Evolutionary conservation across 2,888 invertebrate species (phyloP).

Genomic region (Dioctria linearis): DNA sequence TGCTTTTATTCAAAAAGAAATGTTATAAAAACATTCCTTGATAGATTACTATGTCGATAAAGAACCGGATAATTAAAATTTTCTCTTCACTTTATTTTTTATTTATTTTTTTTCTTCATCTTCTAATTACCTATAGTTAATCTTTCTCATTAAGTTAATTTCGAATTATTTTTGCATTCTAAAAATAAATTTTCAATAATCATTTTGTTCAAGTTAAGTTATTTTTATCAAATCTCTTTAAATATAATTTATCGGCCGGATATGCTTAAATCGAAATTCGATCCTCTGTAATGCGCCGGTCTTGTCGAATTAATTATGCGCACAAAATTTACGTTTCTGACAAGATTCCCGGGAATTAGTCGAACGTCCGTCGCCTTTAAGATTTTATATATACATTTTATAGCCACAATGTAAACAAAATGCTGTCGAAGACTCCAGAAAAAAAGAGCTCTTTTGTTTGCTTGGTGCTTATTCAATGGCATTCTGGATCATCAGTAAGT

Average conservation of each 20-base stretch:
- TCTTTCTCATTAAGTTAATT: too few relatives aligned
- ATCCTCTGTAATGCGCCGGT: neutral
- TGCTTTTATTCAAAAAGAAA: too few relatives aligned
- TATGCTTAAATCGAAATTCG: slow-evolving; percentile 9
- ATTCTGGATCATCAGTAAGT: too few relatives aligned
- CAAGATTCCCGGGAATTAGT: slow-evolving; percentile 11
- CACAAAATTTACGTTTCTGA: slow-evolving; percentile 12
- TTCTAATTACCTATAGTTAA: too few relatives aligned
- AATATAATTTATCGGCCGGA: neutral
- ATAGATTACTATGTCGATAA: too few relatives aligned
- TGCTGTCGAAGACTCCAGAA: neutral
- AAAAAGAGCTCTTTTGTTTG: neutral
- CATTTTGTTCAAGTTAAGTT: neutral
- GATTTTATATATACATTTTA: neutral
- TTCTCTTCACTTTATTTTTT: too few relatives aligned
- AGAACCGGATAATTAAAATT: too few relatives aligned
- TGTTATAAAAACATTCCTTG: too few relatives aligned
- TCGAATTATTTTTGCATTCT: too few relatives aligned
- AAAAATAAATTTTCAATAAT: too few relatives aligned
- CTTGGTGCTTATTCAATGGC: too few relatives aligned
- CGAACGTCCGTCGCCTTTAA: neutral
- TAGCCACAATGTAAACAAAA: neutral
- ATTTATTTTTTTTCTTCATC: too few relatives aligned
- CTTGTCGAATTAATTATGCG: neutral
- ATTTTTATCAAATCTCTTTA: neutral